Evolutionary conservation across 2,113 vertebrate species (phyloP).

Genomic region (Scophthalmus maximus): DNA sequence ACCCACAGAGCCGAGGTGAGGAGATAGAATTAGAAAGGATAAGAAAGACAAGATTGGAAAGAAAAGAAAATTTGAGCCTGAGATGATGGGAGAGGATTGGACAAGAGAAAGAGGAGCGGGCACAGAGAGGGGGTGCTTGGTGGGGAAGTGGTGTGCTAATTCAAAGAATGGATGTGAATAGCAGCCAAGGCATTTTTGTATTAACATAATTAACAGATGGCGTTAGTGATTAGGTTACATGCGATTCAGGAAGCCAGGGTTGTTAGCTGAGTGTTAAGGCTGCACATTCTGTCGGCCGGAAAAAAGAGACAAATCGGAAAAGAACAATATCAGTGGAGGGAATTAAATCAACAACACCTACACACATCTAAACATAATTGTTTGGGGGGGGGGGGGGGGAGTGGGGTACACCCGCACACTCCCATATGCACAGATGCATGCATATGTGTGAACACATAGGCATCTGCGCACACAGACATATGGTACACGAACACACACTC

Average conservation of each 20-base stretch:
- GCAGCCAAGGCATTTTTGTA: conserved; percentile 79
- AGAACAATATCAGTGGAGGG: conserved; percentile 73
- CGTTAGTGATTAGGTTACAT: conserved; percentile 82
- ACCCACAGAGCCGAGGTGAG: conserved; percentile 36
- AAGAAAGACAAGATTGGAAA: conserved; percentile 61
- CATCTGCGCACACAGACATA: neutral
- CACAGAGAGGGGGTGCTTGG: conserved; percentile 50
- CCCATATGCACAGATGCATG: conserved; percentile 43
- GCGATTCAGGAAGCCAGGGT: conserved; percentile 78
- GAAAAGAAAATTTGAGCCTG: conserved; percentile 52
- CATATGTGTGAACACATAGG: conserved; percentile 23
- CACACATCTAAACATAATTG: conserved; percentile 61
- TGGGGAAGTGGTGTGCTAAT: conserved; percentile 61
- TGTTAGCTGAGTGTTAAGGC: conserved; percentile 77
- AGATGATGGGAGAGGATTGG: conserved; percentile 60
- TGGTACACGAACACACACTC: conserved; percentile 26
- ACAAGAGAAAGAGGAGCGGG: conserved; percentile 58
- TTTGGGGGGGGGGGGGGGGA: conserved; percentile 25
- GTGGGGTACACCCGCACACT: conserved; percentile 26
- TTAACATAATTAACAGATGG: conserved; percentile 86
- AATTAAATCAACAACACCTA: conserved; percentile 77
- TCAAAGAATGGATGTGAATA: conserved; percentile 76
- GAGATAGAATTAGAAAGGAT: conserved; percentile 74
- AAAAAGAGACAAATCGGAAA: conserved; percentile 63
- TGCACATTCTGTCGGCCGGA: conserved; percentile 71